phyloP scores from a whole-genome alignment of 2,888 invertebrate species.

The Andrena camellia region DNA sequence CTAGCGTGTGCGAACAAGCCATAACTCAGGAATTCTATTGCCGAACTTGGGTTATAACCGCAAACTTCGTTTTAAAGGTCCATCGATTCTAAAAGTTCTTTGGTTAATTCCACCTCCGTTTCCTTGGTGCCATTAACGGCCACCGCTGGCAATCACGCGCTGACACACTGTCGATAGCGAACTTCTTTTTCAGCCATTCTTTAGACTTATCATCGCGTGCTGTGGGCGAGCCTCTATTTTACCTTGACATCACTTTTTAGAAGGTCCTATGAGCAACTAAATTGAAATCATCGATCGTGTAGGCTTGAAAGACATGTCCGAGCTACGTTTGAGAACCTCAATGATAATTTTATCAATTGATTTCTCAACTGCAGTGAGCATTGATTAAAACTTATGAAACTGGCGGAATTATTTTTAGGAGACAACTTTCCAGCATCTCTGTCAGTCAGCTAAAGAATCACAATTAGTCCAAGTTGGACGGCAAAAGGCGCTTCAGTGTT shows the following conservation, averaged over 20 bases:
- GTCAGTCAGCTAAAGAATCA: background rate
- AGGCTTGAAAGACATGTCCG: no score
- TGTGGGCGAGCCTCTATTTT: no score
- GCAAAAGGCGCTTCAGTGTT: background rate
- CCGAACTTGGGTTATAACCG: slow-evolving; percentile 60
- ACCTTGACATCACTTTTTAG: no score
- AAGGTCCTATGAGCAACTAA: no score
- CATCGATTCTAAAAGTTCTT: slow-evolving; percentile 61
- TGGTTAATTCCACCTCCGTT: slow-evolving; percentile 54
- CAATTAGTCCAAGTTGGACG: background rate
- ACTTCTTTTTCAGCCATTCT: background rate
- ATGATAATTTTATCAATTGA: no score
- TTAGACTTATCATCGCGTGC: background rate
- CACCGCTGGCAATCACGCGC: slow-evolving; percentile 33
- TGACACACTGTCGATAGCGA: slow-evolving; percentile 23
- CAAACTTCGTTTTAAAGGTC: slow-evolving; percentile 62
- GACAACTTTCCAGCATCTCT: background rate
- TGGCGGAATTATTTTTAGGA: no score
- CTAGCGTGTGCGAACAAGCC: slow-evolving; percentile 56
- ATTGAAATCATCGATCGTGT: no score
- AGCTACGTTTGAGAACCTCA: no score
- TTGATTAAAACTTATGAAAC: no score
- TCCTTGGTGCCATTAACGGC: slow-evolving; percentile 49
- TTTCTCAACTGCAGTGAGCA: no score
- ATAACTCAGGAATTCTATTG: slow-evolving; percentile 64